These are phyloP conservation scores for Dasypus novemcinctus DNA, from an alignment of 2,113 vertebrate genomes.

Conservation along the genomic window DNA sequence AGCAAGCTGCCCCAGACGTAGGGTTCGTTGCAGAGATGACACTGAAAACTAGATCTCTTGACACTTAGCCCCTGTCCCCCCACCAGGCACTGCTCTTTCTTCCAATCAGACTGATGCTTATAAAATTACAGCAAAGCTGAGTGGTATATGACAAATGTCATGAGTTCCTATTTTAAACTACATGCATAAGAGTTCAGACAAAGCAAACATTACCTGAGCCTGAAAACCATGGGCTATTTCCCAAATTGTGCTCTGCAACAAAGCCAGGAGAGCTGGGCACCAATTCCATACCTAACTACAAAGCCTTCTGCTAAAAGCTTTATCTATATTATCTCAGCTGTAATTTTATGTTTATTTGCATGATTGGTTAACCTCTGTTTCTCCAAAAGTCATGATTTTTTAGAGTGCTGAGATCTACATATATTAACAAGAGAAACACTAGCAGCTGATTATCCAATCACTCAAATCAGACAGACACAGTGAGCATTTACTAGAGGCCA, in stretches of 20 bases:
- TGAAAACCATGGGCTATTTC: not conserved
- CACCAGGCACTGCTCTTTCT: not conserved
- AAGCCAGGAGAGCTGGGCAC: not conserved
- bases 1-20: not conserved
- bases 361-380: not conserved
- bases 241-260: not conserved
- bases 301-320: not conserved
- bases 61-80: not conserved
- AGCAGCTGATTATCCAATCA: not conserved
- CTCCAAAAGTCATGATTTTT: not conserved
- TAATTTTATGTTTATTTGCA: not conserved
- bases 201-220: not conserved
- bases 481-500: not conserved
- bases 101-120: not conserved
- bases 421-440: not conserved
- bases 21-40: not conserved
- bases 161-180: not conserved
- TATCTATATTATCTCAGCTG: not conserved
- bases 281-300: not conserved
- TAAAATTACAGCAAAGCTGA: not conserved
- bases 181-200: not conserved
- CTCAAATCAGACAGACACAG: not conserved
- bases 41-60: not conserved
- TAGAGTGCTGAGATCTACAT: not conserved
- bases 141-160: not conserved